Evolutionary conservation across 1,140 invertebrate genomes (phyloP).

Genomic region (Dysdera silvatica): DNA sequence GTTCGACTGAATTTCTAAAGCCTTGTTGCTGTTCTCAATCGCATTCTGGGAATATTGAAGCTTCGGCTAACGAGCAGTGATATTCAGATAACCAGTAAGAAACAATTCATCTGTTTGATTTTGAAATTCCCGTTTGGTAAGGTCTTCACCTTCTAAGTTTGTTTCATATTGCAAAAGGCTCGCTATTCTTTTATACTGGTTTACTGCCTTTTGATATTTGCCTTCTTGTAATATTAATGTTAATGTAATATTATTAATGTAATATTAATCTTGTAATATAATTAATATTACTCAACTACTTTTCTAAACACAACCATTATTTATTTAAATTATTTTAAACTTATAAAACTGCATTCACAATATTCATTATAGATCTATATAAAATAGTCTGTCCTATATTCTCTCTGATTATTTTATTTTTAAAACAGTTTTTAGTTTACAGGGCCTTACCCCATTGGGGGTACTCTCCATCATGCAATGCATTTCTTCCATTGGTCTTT

Average conservation of each 20-base stretch:
- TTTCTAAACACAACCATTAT: conserved; percentile 78
- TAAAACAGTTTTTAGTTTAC: too few relatives aligned
- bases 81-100: conserved; percentile 69
- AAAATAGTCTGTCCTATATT: too few relatives aligned
- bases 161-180: conserved; percentile 38
- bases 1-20: conserved; percentile 61
- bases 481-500: too few relatives aligned
- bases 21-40: conserved; percentile 60
- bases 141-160: conserved; percentile 39
- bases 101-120: conserved; percentile 58
- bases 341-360: conserved; percentile 70
- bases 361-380: too few relatives aligned
- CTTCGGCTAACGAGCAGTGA: conserved; percentile 78
- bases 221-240: conserved; percentile 48
- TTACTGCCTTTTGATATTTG: conserved; percentile 69
- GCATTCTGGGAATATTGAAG: conserved; percentile 63
- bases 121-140: conserved; percentile 43
- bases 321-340: conserved; percentile 69
- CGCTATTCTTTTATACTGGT: conserved; percentile 74
- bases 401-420: too few relatives aligned
- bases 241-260: background rate
- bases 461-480: too few relatives aligned
- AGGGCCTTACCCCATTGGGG: too few relatives aligned
- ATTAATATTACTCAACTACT: conserved; percentile 79
- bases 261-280: conserved; percentile 13